phyloP scores from a whole-genome alignment of 2,113 vertebrate genomes.

The Boleophthalmus pectinirostris region DNA sequence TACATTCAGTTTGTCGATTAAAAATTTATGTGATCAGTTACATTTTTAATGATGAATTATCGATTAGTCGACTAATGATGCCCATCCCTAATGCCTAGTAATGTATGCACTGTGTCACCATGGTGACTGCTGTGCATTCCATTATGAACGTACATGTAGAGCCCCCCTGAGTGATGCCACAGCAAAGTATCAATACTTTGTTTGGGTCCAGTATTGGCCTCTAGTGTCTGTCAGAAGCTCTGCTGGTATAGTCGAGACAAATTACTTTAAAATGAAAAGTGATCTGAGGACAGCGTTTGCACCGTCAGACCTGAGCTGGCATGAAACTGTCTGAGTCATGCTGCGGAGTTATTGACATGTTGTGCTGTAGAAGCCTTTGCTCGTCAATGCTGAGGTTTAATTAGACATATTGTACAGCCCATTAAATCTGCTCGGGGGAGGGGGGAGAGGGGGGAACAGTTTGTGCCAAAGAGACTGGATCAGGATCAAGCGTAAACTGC shows the following conservation, averaged over 20 bases:
- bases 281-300: constrained; percentile 50
- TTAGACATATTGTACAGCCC: background rate
- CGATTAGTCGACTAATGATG: too few relatives aligned
- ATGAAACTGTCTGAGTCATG: constrained; percentile 51
- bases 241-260: constrained; percentile 36
- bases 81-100: too few relatives aligned
- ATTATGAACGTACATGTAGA: too few relatives aligned
- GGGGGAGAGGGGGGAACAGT: too few relatives aligned
- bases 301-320: constrained; percentile 26
- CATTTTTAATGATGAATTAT: too few relatives aligned
- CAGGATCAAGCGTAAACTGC: background rate
- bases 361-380: background rate
- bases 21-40: too few relatives aligned
- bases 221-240: constrained; percentile 27
- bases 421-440: background rate
- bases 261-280: constrained; percentile 61
- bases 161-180: too few relatives aligned
- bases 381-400: background rate
- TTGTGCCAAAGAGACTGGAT: background rate
- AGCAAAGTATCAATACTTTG: background rate
- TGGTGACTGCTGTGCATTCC: too few relatives aligned
- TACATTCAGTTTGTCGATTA: too few relatives aligned
- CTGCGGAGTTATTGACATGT: constrained; percentile 49
- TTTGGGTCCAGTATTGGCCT: constrained; percentile 18
- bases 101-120: too few relatives aligned